Percentiles rank a stretch among this genome's conserved stretches.
phyloP scores from a whole-genome alignment of 64 coral and sea anemone species.

The Dendrophyllia cribrosa region DNA sequence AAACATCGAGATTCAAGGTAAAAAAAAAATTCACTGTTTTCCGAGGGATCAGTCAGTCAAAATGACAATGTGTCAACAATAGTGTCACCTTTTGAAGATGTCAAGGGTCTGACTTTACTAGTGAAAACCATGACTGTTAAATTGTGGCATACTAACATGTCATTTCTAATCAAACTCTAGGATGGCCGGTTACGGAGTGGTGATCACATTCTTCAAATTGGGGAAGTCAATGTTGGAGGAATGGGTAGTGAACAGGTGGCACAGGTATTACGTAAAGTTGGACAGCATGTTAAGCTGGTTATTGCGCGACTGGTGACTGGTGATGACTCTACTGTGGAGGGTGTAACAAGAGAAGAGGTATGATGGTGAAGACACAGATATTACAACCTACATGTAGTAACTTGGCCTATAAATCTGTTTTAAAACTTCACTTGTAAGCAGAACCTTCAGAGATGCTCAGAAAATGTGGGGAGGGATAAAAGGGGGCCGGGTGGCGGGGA shows the following conservation, averaged over 20 bases:
- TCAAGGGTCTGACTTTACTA: no score
- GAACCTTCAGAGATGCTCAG: no score
- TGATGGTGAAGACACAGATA: not conserved
- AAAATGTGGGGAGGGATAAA: no score
- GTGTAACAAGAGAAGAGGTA: conserved; percentile 62
- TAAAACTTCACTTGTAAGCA: no score
- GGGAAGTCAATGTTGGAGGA: conserved; percentile 93
- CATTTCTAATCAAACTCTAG: conserved; percentile 18
- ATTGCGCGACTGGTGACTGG: conserved; percentile 83
- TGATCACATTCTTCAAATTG: conserved; percentile 98
- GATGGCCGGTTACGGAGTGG: conserved; percentile 89
- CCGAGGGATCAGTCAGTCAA: no score
- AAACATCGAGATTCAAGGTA: no score
- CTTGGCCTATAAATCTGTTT: not conserved
- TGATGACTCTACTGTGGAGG: conserved; percentile 62
- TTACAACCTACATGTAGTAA: not conserved
- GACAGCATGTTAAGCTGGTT: conserved; percentile 91
- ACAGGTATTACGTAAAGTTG: conserved; percentile 95
- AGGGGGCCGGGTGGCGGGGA: no score
- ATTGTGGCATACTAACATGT: not conserved
- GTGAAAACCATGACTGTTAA: no score
- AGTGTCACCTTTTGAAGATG: not conserved
- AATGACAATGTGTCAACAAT: no score
- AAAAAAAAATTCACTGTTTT: no score
- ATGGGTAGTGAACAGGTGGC: conserved; percentile 99